These are phyloP conservation scores for Piscicola geometra DNA, from an alignment of 2,888 invertebrate genomes.

Conservation along the genomic window DNA sequence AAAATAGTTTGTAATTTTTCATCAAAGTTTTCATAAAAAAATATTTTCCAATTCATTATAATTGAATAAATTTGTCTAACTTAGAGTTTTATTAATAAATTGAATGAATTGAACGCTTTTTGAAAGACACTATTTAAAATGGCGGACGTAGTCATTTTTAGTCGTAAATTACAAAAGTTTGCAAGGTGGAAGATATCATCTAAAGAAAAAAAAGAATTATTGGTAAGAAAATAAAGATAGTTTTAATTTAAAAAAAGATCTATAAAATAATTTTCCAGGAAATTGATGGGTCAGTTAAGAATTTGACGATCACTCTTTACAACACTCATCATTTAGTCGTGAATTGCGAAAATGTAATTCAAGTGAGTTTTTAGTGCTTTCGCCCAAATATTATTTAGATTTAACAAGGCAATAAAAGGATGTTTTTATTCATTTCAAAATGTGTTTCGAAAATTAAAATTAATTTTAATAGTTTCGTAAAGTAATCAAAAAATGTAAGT, in stretches of 20 bases:
- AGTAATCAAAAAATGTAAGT: too few species aligned
- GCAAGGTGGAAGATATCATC: constrained; percentile 24
- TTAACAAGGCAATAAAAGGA: too few species aligned
- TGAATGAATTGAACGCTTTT: not conserved
- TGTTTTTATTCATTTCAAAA: too few species aligned
- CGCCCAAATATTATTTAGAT: too few species aligned
- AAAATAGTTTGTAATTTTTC: too few species aligned
- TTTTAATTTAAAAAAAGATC: not conserved
- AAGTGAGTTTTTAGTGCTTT: constrained; percentile 16
- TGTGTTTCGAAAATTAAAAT: too few species aligned
- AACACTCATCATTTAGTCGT: constrained; percentile 19
- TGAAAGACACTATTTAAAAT: constrained; percentile 1
- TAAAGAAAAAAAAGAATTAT: constrained; percentile 9
- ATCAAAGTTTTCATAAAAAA: too few species aligned
- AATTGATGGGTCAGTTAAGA: constrained; percentile 18
- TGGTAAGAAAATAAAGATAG: not conserved
- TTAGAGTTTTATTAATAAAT: too few species aligned
- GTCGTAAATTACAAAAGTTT: constrained; percentile 18
- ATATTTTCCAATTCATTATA: too few species aligned
- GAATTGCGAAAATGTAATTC: not conserved
- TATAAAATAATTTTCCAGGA: constrained; percentile 17
- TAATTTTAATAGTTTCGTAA: too few species aligned
- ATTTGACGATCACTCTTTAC: constrained; percentile 11
- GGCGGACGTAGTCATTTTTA: constrained; percentile 3
- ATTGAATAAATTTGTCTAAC: too few species aligned